Evolutionary conservation across 2,888 invertebrate genomes (phyloP).

Genomic region (Hirtodrosophila duncani): DNA sequence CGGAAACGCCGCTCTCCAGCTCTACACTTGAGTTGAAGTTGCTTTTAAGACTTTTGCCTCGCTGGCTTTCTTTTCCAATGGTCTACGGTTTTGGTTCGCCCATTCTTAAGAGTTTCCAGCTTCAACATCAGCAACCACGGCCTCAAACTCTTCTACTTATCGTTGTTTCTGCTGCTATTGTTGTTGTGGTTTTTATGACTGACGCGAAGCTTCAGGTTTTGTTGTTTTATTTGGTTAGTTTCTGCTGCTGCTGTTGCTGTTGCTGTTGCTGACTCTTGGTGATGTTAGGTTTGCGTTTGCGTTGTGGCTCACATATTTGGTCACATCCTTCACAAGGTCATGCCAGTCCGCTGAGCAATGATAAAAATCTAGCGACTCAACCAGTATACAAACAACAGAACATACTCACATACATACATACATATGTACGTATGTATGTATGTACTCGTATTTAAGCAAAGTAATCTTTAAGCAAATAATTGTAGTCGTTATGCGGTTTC

Average conservation of each 20-base stretch:
- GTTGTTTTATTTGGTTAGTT: conserved; percentile 67
- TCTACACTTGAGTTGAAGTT: conserved; percentile 46
- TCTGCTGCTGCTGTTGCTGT: conserved; percentile 18
- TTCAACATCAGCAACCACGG: conserved; percentile 36
- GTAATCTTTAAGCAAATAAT: conserved; percentile 66
- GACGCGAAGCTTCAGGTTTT: conserved; percentile 38
- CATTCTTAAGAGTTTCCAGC: conserved; percentile 62
- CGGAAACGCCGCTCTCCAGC: conserved; percentile 64
- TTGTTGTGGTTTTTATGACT: conserved; percentile 24
- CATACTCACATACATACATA: conserved; percentile 9
- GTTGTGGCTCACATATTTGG: conserved; percentile 62
- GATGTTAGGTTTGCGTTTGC: conserved; percentile 32
- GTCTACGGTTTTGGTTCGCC: conserved; percentile 52
- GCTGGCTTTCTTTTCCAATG: conserved; percentile 54
- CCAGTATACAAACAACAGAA: conserved; percentile 21
- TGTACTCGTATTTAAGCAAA: conserved; percentile 51
- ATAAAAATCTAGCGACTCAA: conserved; percentile 25
- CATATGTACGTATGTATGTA: background rate
- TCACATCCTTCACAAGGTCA: conserved; percentile 73
- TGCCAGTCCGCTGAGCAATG: conserved; percentile 30
- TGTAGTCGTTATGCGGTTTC: conserved; percentile 60
- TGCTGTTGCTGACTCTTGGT: conserved; percentile 18
- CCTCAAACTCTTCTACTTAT: conserved; percentile 9
- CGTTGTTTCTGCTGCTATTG: conserved; percentile 15
- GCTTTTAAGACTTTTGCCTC: conserved; percentile 56